Percentiles rank a stretch among this genome's conserved stretches.
These are phyloP conservation scores for Aporophyla nigra DNA, from an alignment of 2,888 invertebrate genomes.

Conservation along the genomic window DNA sequence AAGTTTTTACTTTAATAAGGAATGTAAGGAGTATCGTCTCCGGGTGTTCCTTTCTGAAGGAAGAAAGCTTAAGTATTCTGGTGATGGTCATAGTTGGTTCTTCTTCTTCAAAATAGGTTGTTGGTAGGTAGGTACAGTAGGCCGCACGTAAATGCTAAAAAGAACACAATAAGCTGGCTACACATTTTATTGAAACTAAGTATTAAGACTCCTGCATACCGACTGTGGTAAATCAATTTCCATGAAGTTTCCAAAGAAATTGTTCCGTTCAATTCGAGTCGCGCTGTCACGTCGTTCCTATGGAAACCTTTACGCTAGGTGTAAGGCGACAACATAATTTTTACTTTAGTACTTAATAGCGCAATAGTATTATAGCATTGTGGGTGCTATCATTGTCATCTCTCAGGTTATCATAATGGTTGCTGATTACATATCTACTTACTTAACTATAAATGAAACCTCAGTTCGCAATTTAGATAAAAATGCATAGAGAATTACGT, in stretches of 20 bases:
- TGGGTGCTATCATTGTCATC: constrained; percentile 5
- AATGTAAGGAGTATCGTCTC: constrained; percentile 4
- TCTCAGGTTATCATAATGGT: constrained; percentile 14
- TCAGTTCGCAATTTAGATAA: constrained; percentile 24
- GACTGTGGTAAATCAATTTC: too few relatives aligned
- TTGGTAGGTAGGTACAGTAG: background rate
- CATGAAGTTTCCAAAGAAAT: too few relatives aligned
- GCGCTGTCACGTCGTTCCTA: too few relatives aligned
- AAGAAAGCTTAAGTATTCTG: background rate
- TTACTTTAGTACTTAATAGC: constrained; percentile 4
- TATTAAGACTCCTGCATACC: too few relatives aligned
- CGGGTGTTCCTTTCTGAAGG: background rate
- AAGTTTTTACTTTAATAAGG: background rate
- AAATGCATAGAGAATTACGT: background rate
- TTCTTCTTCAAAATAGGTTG: background rate
- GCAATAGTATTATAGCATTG: background rate
- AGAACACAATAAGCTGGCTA: background rate
- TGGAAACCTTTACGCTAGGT: background rate
- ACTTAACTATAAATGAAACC: constrained; percentile 23
- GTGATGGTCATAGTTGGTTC: background rate
- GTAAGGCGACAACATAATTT: background rate
- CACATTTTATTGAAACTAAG: background rate
- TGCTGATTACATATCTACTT: constrained; percentile 16
- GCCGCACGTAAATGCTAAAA: background rate
- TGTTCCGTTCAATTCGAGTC: too few relatives aligned